phyloP scores from a whole-genome alignment of 2,797 vertebrate genomes.

The Pyrocephalus nanus region DNA sequence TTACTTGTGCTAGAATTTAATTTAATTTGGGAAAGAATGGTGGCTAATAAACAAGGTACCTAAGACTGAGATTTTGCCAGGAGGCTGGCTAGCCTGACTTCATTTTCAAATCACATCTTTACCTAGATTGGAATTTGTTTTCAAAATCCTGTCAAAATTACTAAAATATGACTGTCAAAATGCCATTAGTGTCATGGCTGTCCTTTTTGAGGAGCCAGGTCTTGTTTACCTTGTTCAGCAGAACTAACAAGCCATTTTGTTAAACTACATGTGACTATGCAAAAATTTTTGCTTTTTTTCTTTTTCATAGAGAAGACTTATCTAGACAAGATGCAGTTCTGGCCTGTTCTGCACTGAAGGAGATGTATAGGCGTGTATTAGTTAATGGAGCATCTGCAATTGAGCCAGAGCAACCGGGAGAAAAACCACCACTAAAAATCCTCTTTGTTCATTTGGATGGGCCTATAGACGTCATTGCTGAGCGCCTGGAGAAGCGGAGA shows the following conservation, averaged over 20 bases:
- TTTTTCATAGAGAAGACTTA: slow-evolving; percentile 69
- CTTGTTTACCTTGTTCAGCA: neutral
- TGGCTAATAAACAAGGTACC: neutral
- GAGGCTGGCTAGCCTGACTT: neutral
- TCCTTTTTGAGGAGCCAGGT: neutral
- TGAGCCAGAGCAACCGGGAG: neutral
- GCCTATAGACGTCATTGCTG: slow-evolving; percentile 78
- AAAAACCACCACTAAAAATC: slow-evolving; percentile 55
- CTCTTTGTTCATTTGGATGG: slow-evolving; percentile 85
- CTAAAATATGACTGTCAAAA: neutral
- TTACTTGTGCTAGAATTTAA: neutral
- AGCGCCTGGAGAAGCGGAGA: slow-evolving; percentile 77
- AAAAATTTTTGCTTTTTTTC: neutral
- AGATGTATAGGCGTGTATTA: slow-evolving; percentile 82
- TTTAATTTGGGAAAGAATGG: neutral
- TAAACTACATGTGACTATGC: neutral
- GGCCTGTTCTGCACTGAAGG: slow-evolving; percentile 89
- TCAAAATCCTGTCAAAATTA: neutral
- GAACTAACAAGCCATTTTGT: neutral
- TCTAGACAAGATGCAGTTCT: slow-evolving; percentile 78
- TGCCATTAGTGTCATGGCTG: neutral
- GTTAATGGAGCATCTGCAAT: slow-evolving; percentile 68
- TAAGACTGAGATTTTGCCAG: neutral
- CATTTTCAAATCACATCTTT: neutral
- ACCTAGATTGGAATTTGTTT: neutral